Percentiles rank a stretch among this genome's conserved stretches.
These are phyloP conservation scores for Lordiphosa mommai DNA, from an alignment of 1,140 invertebrate genomes.

Conservation along the genomic window DNA sequence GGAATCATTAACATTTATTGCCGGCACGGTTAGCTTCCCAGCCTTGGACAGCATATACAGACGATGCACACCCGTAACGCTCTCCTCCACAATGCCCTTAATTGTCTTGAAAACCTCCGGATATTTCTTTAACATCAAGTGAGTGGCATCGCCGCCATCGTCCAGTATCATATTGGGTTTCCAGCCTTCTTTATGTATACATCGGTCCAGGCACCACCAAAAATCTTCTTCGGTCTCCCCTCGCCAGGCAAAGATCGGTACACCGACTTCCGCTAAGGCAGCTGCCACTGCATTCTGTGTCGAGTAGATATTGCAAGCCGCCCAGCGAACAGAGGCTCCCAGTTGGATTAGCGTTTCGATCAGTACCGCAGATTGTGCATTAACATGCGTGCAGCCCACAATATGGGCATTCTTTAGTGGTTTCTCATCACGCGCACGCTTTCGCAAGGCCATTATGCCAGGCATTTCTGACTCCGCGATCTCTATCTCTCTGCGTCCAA, in stretches of 20 bases:
- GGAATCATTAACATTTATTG: slow-evolving; percentile 99
- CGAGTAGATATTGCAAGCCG: slow-evolving; percentile 98
- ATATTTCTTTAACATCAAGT: slow-evolving; percentile 98
- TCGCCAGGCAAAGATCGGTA: slow-evolving; percentile 95
- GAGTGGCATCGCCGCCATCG: slow-evolving; percentile 97
- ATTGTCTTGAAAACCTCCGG: slow-evolving; percentile 96
- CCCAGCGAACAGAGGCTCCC: slow-evolving; percentile 95
- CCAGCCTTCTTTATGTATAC: slow-evolving; percentile 89
- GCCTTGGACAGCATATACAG: slow-evolving; percentile 97
- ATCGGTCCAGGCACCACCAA: slow-evolving; percentile 99
- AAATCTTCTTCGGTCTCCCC: slow-evolving; percentile 98
- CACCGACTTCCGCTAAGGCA: slow-evolving; percentile 93
- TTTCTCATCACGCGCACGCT: slow-evolving; percentile 94
- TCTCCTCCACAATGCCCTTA: slow-evolving; percentile 98
- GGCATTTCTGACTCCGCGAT: slow-evolving; percentile 99
- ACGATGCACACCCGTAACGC: slow-evolving; percentile 98
- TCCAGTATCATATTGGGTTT: slow-evolving; percentile 98
- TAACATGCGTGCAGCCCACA: slow-evolving; percentile 98
- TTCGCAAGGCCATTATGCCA: slow-evolving; percentile 95
- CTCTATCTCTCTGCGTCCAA: slow-evolving; percentile 92
- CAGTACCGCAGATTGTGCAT: slow-evolving; percentile 97
- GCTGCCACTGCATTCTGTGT: slow-evolving; percentile 98
- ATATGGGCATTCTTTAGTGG: slow-evolving; percentile 96
- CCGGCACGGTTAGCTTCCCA: slow-evolving; percentile 95
- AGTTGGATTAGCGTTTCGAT: slow-evolving; percentile 94